phyloP scores from a whole-genome alignment of 2,888 invertebrate genomes.

The Lepidocyrtinus sp. region DNA sequence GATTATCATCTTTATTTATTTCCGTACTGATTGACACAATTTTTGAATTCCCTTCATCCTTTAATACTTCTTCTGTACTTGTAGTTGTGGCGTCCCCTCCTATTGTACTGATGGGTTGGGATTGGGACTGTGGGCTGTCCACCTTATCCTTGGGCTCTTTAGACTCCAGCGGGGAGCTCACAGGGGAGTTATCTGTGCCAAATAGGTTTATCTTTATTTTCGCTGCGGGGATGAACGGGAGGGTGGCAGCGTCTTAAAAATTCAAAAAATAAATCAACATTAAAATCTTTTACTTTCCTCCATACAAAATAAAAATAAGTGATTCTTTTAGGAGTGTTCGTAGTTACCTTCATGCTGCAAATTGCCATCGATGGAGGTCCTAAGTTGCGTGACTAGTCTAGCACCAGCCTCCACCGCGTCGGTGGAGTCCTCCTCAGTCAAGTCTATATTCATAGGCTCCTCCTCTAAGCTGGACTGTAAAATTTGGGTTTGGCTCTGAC shows the following conservation, averaged over 20 bases:
- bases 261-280: background rate
- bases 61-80: conserved; percentile 37
- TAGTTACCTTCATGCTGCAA: conserved; percentile 60
- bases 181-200: conserved; percentile 37
- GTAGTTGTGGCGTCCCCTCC: no score
- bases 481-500: no score
- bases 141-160: conserved; percentile 42
- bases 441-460: conserved; percentile 56
- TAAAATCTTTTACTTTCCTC: background rate
- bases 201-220: conserved; percentile 62
- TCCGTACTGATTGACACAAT: conserved; percentile 44
- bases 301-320: conserved; percentile 13
- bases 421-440: conserved; percentile 56
- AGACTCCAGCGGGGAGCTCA: conserved; percentile 25
- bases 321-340: background rate
- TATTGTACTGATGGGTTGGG: background rate
- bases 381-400: conserved; percentile 53
- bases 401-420: conserved; percentile 53
- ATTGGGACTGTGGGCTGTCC: conserved; percentile 16
- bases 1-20: conserved; percentile 51
- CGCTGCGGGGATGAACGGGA: conserved; percentile 48
- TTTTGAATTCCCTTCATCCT: conserved; percentile 54
- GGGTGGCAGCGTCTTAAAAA: conserved; percentile 48
- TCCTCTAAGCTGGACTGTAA: no score
- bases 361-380: conserved; percentile 69